Base-by-base conservation (phyloP, 2,113 vertebrate species). In the Pachypanchax playfairii region DNA sequence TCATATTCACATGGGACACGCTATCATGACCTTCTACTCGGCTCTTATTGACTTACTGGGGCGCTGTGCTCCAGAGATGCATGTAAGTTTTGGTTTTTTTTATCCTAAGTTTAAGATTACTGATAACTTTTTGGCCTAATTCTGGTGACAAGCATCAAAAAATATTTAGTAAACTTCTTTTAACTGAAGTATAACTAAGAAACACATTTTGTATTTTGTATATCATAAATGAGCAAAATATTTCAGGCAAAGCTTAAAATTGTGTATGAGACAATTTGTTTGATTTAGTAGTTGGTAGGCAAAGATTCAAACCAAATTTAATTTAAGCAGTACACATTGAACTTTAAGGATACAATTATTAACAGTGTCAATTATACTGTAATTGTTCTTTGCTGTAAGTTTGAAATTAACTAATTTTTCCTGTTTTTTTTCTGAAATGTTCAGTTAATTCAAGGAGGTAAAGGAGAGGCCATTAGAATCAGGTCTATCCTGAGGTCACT, bases 21-120 rank as follows among this genome's bases (percentile, higher is more conserved):
- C 96, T 44, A 94, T 98, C 75, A 96, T 98, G 96, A 97, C 94
- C 39, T 98, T 98, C 77, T 98, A 98, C 65, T 92, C 96, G 2
- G 96, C 96, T 46, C 89, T 98, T 44, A 98, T 98, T 42, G 96
- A 98, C 88, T 91, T 98, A 29, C 81, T 98, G 17, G 96, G 95
- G 18, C 95, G 96, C 11, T 98, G 96, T 69, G 96, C 96, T 36
- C 96, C 96, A n/a, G 96, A 98, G 88, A 97, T 94, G 91, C 95
- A 98, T 2, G 96, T 97, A 85, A 93, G 95, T n/a, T n/a, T n/a
- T 85, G 38, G 76, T 67, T 74, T 49, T 12, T 24, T 42, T 22
- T 36, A 39, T 29, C 24, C 17, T 22, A 48, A 33, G 42, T 31
- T 2, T 12, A 12, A 1, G 12, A 48, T 25, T n/a, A 15, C 22